These are phyloP conservation scores for Myotis brandtii DNA, from an alignment of 2,113 vertebrate species.

Conservation along the genomic window DNA sequence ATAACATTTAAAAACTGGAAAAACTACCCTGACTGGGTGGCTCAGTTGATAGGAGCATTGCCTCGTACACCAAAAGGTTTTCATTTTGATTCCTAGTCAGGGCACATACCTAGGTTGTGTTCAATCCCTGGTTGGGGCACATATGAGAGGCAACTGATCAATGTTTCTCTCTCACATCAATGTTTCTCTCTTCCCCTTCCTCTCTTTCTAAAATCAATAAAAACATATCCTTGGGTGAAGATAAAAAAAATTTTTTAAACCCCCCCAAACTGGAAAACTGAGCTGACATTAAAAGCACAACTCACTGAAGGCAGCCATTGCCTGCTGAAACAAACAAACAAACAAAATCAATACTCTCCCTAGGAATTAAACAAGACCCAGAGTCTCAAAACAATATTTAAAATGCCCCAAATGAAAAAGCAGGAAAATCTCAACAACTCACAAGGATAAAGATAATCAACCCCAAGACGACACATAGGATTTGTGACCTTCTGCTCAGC, in stretches of 20 bases:
- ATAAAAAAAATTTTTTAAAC: background rate
- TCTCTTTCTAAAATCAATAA: background rate
- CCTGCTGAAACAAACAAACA: background rate
- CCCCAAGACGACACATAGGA: background rate
- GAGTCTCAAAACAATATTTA: background rate
- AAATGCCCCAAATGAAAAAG: background rate
- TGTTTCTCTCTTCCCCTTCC: background rate
- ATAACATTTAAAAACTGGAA: background rate
- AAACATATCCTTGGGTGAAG: background rate
- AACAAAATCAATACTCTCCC: background rate
- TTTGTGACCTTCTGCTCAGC: background rate
- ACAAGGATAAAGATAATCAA: background rate
- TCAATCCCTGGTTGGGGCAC: background rate
- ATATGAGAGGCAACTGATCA: background rate
- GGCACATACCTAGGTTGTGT: background rate
- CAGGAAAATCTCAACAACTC: background rate
- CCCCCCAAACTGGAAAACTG: background rate
- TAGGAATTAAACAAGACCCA: background rate
- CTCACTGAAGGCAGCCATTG: background rate
- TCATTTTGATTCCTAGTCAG: background rate
- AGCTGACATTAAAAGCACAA: background rate
- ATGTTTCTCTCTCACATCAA: background rate
- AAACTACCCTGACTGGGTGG: background rate
- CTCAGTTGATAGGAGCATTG: background rate
- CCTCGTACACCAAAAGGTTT: background rate